Evolutionary conservation across 2,888 invertebrate genomes (phyloP), one percentile per base, ranked within the genome.

Genomic region (Antheraea assamensis): DNA sequence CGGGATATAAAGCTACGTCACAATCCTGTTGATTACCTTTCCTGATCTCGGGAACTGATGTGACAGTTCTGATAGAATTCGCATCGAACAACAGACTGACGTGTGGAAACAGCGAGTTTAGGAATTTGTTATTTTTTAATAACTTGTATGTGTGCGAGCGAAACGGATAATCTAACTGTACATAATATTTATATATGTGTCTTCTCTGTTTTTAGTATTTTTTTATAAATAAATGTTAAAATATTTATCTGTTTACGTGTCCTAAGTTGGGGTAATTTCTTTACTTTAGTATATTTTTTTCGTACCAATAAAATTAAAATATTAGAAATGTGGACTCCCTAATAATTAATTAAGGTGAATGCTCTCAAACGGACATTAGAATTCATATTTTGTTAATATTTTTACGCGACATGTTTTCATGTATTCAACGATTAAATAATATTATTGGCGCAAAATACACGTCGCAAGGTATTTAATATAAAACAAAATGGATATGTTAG

Each of bases 171-270:
- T 35, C 21, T 21, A 52, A 71, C 24, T 71, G 71, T 71, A 71
- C 27, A 71, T 71, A 71, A 71, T 71, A 71, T 71, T 49, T 49
- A 71, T 71, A 71, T 49, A 71, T 71, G 24, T 66, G 42, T 42
- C 31, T 30, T 73, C 66, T 52, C 24, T 24, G 64, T 73, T 35
- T 30, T 19, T 31, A 68, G 61, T 64, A 64, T 64, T 64, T 64
- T 5, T 58, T 68, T 68, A 66, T 71, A 71, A 71, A 49, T 68
- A 21, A 24, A 64, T 35, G 35, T 68, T n/a, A 35, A 35, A 68
- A 68, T 70, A 73, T 30, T 68, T 68, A 2, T 24, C 10, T 64
- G 5, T 64, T 64, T 64, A 61, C 15, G 27, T 61, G 61, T 61
- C 27, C 13, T 64, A 30, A 64, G 27, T 64, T 17, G 58, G 24